Base-by-base conservation (phyloP, 2,797 vertebrate genomes). In the Megalops cyprinoides region DNA sequence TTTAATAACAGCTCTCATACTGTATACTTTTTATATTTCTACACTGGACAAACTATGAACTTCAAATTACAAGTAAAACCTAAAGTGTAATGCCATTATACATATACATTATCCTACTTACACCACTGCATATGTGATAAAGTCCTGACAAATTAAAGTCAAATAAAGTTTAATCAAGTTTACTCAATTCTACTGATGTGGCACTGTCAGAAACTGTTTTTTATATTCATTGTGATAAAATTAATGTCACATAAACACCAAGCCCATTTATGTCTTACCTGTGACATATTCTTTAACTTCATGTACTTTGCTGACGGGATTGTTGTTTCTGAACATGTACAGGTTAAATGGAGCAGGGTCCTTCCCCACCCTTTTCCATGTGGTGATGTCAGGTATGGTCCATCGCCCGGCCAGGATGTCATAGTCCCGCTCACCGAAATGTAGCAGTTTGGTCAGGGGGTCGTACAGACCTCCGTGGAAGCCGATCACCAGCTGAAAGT, bases 281-380 rank as follows among this genome's bases (percentile, higher is more conserved):
- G 96, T 97, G 80, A 99, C 96, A 81, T 99, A 99, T 82, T 98
- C 97, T 91, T 96, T 96, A 71, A 99, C 94, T 83, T 99, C 95
- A 0, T 97, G 96, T 84, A 98, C 96, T 92, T 98, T 98, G 93
- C 98, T 99, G 88, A 98, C 97, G 14, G 98, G 98, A 83, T 99
- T 98, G 87, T 99, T 99, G 89, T 97, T 98, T 87, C 96, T 94
- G 90, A 99, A 99, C 96, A 98, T 99, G 86, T 99, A 99, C 44
- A 99, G 89, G 89, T 99, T 99, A 88, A 99, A 99, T 46, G 98
- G 98, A 62, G 94, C 92, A 0, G 98, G 97, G 79, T 99, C 96
- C 79, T 95, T 97, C 86, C 95, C 95, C 74, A 98, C 94, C 74
- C 90, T 95, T 82, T 96, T 96, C 97, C 96, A 98, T n/a, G 95